Evolutionary conservation across 2,888 invertebrate species (phyloP), one percentile per base, ranked within the genome.

Genomic region (Crocallis elinguaria): DNA sequence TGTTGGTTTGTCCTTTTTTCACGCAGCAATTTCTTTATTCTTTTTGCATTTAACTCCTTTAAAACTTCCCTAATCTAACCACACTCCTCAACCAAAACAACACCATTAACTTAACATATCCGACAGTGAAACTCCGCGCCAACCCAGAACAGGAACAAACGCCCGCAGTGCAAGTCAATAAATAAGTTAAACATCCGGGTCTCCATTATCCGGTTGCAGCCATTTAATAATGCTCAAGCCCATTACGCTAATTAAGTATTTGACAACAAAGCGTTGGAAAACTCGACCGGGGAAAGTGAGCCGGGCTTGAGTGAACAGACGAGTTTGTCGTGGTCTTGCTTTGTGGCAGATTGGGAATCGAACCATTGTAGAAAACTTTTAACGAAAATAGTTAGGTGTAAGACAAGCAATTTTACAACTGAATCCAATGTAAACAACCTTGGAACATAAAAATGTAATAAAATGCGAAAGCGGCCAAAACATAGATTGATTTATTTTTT

Each of bases 231-330:
- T 49, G 35, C 38, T 52, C 32, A 38, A 51, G 51, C 39, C 50
- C 45, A 61, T 50, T 60, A 56, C 61, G 38, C 57, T 62, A 60
- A 66, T 63, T 62, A 58, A 57, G 60, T 58, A 48, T 53, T 57
- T 50, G 58, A 62, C 58, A 52, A 62, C 62, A 57, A 66, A 59
- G 53, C 57, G 30, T 29, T 39, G 39, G 50, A 49, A 49, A 46
- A 51, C 54, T 55, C 60, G 39, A 17, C 19, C 45, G 39, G 49
- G 36, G 25, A 42, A 37, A 54, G 49, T 42, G 14, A 50, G 12
- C 37, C 30, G 33, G 17, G 16, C 25, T 12, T 17, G 46, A 53
- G 37, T 33, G 38, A 45, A 49, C 45, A 36, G 23, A 14, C 3
- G 25, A 44, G 27, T 43, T 7, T n/a, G 43, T 30, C 41, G 51